Evolutionary conservation across 2,113 vertebrate species (phyloP), one percentile per base, ranked within the genome.

Genomic region (human (Homo sapiens)): DNA sequence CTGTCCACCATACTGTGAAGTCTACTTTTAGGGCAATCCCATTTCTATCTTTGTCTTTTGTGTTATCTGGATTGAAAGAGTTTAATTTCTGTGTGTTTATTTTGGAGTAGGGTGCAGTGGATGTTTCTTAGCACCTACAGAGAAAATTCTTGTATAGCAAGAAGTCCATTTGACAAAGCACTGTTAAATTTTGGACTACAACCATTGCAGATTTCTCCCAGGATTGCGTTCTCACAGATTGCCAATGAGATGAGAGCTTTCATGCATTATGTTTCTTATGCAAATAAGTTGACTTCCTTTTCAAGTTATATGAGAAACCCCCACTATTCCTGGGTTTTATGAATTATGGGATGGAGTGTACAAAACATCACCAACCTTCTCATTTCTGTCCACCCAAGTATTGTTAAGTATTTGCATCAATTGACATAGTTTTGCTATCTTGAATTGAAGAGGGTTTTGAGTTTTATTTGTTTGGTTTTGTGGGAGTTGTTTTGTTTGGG

Each of bases 1-100:
- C 43, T 66, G 25, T 43, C 55, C 8, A 22, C 80, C 70, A 23
- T 12, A 13, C 16, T 32, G 11, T 48, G 25, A 83, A 27, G 48
- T 80, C 68, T 89, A 20, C 22, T 84, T 87, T 72, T 38, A 64
- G 48, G 45, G 70, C 55, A 70, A 72, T 75, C 57, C 12, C 48
- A 70, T 82, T 68, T 83, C 66, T 89, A 8, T 66, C 52, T 82
- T 55, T 76, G 82, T 64, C 55, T 94, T 91, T 95, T 93, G 57
- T 43, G 13, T 91, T 55, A 64, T 38, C 72, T 82, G 38, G 50
- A 64, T 61, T 38, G 75, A 96, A 93, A 89, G 40, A 61, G 32
- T 55, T 57, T 76, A 40, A 12, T 40, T 5, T 75, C 20, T 73
- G 5, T 73, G n/a, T 73, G 38, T 75, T 75, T 43, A 25, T 43